Conservation (phyloP, 2,113 vertebrate genomes). For the Mustela lutreola region DNA sequence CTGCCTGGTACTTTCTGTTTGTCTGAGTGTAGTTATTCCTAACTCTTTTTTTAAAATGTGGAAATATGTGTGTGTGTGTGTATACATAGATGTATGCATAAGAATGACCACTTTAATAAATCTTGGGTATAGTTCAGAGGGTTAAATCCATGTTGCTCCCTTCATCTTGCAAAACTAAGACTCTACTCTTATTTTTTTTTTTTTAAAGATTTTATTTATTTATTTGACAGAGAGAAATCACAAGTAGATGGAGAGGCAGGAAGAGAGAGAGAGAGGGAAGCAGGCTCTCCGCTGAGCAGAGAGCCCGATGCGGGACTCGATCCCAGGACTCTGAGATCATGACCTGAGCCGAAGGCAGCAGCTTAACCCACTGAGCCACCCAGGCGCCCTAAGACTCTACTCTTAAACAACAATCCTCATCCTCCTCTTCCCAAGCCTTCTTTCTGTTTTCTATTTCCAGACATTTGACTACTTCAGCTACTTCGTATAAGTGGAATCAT, state of each 20-base stretch:
- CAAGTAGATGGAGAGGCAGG: no score
- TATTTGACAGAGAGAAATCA: no score
- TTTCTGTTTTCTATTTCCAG: neutral
- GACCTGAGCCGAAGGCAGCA: no score
- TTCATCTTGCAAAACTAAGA: conserved; percentile 16
- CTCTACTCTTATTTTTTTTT: neutral
- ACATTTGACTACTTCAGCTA: neutral
- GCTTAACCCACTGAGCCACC: no score
- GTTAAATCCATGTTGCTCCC: neutral
- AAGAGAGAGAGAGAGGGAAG: no score
- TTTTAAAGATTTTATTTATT: no score
- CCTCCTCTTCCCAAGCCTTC: no score
- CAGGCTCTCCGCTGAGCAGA: no score
- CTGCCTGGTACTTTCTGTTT: neutral
- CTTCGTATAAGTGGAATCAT: neutral
- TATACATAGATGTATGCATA: neutral
- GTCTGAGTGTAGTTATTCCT: neutral
- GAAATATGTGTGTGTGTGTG: no score
- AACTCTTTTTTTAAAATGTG: neutral
- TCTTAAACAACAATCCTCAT: neutral
- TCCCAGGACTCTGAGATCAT: no score
- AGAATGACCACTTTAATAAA: neutral
- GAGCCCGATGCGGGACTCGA: no score
- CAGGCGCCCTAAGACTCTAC: neutral
- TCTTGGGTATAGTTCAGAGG: neutral